Evolutionary conservation across 1,140 invertebrate genomes (phyloP).

Genomic region (Nasonia giraulti): DNA sequence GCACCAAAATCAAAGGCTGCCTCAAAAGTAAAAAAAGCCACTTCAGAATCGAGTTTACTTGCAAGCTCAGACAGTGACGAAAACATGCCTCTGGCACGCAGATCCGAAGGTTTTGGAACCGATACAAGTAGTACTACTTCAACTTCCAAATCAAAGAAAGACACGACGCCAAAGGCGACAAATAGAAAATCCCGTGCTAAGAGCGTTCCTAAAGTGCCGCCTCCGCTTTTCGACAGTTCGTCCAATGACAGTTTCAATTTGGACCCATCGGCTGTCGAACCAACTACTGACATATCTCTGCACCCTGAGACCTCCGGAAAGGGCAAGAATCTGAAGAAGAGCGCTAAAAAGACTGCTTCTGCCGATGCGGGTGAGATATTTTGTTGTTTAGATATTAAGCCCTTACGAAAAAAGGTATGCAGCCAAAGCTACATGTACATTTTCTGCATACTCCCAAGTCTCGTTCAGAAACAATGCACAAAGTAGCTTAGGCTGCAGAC

Average conservation of each 20-base stretch:
- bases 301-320: conserved; percentile 51
- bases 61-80: conserved; percentile 33
- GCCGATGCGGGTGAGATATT: conserved; percentile 40
- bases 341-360: not conserved
- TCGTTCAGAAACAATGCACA: too few species aligned
- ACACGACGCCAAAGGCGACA: not conserved
- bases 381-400: not conserved
- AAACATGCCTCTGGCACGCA: conserved; percentile 15
- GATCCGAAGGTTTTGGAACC: conserved; percentile 18
- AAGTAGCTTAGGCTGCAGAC: too few species aligned
- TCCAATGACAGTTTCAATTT: conserved; percentile 70
- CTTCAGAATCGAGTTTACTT: not conserved
- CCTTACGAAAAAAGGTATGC: too few species aligned
- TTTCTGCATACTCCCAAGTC: too few species aligned
- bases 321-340: conserved; percentile 11
- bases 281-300: conserved; percentile 65
- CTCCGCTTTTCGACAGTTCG: conserved; percentile 66
- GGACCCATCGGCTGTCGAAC: conserved; percentile 63
- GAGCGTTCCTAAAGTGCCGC: not conserved
- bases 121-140: not conserved
- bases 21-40: not conserved
- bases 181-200: conserved; percentile 20
- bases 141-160: conserved; percentile 36
- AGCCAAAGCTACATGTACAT: too few species aligned
- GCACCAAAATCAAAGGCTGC: not conserved